These are phyloP conservation scores for Scaptomyza flava DNA, from an alignment of 2,888 invertebrate species.

Conservation along the genomic window DNA sequence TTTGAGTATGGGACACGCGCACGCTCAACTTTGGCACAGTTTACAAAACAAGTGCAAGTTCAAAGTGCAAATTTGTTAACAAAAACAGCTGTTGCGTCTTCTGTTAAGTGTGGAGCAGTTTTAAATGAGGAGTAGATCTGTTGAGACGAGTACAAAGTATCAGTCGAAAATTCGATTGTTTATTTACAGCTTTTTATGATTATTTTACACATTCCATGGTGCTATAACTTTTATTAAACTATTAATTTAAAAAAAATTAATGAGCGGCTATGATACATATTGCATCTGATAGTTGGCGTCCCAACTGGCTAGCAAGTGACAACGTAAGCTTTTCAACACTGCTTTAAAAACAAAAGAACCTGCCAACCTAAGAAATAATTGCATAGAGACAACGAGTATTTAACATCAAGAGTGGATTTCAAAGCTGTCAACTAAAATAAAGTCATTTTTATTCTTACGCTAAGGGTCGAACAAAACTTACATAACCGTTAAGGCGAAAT, in stretches of 20 bases:
- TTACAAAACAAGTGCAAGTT: slow-evolving; percentile 58
- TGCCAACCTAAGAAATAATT: not conserved
- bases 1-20: slow-evolving; percentile 53
- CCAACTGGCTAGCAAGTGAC: not conserved
- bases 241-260: not conserved
- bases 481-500: no score
- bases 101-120: slow-evolving; percentile 37
- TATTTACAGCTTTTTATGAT: not conserved
- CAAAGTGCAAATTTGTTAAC: slow-evolving; percentile 59
- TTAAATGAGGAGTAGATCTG: slow-evolving; percentile 21
- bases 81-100: slow-evolving; percentile 47
- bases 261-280: not conserved
- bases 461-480: no score
- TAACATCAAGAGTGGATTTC: no score
- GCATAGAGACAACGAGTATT: no score
- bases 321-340: slow-evolving; percentile 1
- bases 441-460: no score
- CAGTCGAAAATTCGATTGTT: not conserved
- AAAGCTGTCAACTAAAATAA: no score
- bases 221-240: not conserved
- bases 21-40: slow-evolving; percentile 47
- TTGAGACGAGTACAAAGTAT: not conserved
- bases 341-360: not conserved
- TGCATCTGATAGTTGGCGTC: not conserved
- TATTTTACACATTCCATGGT: not conserved